Base-by-base conservation (phyloP, 2,797 vertebrate species). In the Pseudochaenichthys georgianus region DNA sequence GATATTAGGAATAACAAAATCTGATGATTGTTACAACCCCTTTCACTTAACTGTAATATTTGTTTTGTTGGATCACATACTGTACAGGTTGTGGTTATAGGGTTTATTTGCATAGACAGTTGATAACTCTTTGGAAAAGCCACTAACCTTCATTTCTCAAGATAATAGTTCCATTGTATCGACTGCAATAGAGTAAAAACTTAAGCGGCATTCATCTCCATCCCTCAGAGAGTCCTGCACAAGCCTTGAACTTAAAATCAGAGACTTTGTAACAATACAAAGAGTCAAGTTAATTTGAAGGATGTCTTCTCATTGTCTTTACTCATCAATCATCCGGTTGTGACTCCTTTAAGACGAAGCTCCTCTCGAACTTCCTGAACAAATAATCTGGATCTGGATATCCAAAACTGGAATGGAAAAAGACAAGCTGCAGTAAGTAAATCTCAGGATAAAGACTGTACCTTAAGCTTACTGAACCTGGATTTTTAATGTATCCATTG, bases 321-420 rank as follows among this genome's bases (percentile, higher is more conserved):
- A 55, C 2, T 50, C 31, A 4, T 87, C 63, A 87, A 60, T 70
- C 58, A 8, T 87, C 84, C 9, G 80, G 85, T 8, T 8, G 93
- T 95, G 75, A 96, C 94, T 64, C 95, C 96, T 89, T 96, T 96
- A 34, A 94, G 93, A 80, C 93, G 91, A 73, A 97, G 94, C 75
- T 96, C 95, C 77, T 96, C 95, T 76, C 95, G 93, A 82, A 97
- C 95, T 73, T n/a, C n/a, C 96, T 93, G 55, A 78, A 87, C 74
- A 96, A 89, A 87, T 96, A 96, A 3, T 89, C 92, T 77, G 95
- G 94, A 87, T 96, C 95, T 47, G 96, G 96, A 87, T 96, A 97
- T 72, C 96, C 96, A 89, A 96, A 97, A 80, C 96, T 96, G 82
- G 16, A 74, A 81, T 64, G 76, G 13, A 63, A 13, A 66, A 62